Evolutionary conservation across 2,113 vertebrate genomes (phyloP), one percentile per base, ranked within the genome.

Genomic region (Dicrurus megarhynchus): DNA sequence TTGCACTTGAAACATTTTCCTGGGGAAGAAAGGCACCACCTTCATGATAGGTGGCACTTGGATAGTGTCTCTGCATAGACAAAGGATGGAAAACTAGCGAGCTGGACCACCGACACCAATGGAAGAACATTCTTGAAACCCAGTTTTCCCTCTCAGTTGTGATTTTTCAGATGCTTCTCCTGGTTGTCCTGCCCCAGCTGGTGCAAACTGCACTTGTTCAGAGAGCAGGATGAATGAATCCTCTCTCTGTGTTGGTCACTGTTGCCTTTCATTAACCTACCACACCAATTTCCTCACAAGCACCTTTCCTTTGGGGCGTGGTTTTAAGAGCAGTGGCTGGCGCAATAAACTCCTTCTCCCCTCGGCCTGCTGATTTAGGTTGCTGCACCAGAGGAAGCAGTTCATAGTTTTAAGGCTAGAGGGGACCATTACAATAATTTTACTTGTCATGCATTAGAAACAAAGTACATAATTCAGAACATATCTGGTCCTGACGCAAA

Each of bases 371-470:
- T 76, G 73, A 1, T 0, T 61, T 57, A 42, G 3, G 11, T 37
- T 95, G 64, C 71, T 89, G 33, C 30, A 52, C 57, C 67, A 64
- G 61, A 95, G 57, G 63, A 95, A 94, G 82, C 42, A 85, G n/a
- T 96, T 89, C 53, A 39, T 82, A 30, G 5, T 82, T 89, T 85
- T 94, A 91, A 94, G 89, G 89, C 81, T 95, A 89, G 91, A 95
- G 70, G 77, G 83, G 89, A 95, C 65, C 76, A 94, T 96, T 93
- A 94, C 68, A 93, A 64, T 92, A 52, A 93, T 92, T 89, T 82
- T 81, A 78, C 70, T 84, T 93, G 69, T 18, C 37, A 52, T 56
- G 16, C 32, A 44, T 79, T 76, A 49, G 55, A 83, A 77, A 47
- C 23, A 46, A 49, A 91, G 26, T 41, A 41, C 28, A 7, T 68